Conservation (phyloP, 1,140 invertebrate species). For the Eupristina koningsbergeri region DNA sequence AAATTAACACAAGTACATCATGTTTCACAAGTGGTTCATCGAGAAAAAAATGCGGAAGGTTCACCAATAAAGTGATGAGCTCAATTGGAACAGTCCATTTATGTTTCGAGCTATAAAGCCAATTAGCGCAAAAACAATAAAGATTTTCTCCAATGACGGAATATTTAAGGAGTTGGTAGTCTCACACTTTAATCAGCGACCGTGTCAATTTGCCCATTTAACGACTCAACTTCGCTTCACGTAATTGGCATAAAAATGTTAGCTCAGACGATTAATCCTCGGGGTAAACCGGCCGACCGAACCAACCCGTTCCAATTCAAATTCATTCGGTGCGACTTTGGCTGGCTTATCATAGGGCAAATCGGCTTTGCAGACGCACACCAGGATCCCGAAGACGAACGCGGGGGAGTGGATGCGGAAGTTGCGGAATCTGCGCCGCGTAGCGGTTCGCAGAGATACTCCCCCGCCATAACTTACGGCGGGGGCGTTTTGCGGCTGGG, state of each 20-base stretch:
- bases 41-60: background rate
- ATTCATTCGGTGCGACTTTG: too few species aligned
- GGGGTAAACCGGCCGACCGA: too few species aligned
- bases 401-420: conserved; percentile 27
- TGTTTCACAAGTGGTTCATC: background rate
- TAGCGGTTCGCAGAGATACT: conserved; percentile 48
- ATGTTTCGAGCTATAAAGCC: too few species aligned
- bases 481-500: conserved; percentile 1
- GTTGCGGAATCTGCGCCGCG: conserved; percentile 53
- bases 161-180: too few species aligned
- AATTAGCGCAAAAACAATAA: too few species aligned
- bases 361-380: background rate
- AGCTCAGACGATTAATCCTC: background rate
- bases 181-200: too few species aligned
- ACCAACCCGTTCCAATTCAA: too few species aligned
- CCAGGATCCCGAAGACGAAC: background rate
- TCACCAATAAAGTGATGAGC: background rate
- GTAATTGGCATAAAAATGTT: too few species aligned
- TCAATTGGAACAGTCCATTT: too few species aligned
- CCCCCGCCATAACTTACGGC: background rate
- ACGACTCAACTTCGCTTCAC: too few species aligned
- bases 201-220: too few species aligned
- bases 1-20: background rate
- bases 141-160: too few species aligned
- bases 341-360: background rate